Evolutionary conservation across 2,113 vertebrate species (phyloP).

Genomic region (Eptatretus burgeri): DNA sequence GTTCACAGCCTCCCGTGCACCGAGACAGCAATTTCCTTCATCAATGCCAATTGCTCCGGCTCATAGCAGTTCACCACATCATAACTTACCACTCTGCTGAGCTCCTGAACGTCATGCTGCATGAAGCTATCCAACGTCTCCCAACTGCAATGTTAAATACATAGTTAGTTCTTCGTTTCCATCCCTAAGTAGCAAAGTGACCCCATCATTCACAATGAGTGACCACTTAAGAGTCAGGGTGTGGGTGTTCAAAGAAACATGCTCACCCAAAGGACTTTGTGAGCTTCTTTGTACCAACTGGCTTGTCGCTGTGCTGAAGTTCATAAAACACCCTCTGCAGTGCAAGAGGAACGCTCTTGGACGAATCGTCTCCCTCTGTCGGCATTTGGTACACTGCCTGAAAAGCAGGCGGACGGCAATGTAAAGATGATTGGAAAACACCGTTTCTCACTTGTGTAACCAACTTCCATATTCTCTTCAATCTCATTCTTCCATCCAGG

Average conservation of each 20-base stretch:
- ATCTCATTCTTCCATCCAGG: no score
- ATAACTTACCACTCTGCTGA: constrained; percentile 84
- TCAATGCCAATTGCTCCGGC: no score
- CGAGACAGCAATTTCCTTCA: no score
- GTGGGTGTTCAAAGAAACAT: no score
- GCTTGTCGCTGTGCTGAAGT: constrained; percentile 90
- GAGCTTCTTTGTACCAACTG: constrained; percentile 90
- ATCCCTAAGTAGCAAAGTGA: no score
- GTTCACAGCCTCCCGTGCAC: no score
- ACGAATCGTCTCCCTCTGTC: constrained; percentile 90
- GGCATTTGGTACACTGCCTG: constrained; percentile 99
- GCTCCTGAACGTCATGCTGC: constrained; percentile 92
- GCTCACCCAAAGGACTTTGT: constrained; percentile 91
- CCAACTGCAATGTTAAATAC: constrained; percentile 31
- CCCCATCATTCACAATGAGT: no score
- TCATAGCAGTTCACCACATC: no score
- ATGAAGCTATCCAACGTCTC: constrained; percentile 99
- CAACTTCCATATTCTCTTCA: no score
- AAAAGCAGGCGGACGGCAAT: neutral
- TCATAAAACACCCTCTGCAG: constrained; percentile 96
- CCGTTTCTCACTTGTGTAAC: no score
- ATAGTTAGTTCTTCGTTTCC: no score
- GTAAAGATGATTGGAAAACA: neutral
- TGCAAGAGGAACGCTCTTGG: constrained; percentile 84
- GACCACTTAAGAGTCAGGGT: no score